Evolutionary conservation across 1,140 invertebrate species (phyloP).

Genomic region (Pinna nobilis): DNA sequence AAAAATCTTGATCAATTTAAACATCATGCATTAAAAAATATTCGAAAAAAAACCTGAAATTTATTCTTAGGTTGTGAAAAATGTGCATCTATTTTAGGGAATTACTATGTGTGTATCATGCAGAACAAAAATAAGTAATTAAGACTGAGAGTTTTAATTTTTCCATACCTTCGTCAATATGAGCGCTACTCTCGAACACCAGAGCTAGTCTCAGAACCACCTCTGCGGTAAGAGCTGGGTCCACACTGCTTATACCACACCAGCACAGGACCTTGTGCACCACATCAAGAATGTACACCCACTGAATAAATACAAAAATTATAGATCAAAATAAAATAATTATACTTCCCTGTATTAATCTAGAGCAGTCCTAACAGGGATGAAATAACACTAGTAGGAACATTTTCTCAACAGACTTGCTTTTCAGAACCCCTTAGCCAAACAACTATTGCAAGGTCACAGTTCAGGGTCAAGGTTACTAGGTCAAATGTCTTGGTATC

Average conservation of each 20-base stretch:
- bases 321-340: not conserved
- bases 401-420: too few species aligned
- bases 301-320: conserved; percentile 55
- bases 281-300: conserved; percentile 72
- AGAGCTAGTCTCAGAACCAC: conserved; percentile 72
- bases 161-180: conserved; percentile 60
- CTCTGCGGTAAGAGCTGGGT: conserved; percentile 71
- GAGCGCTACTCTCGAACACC: conserved; percentile 70
- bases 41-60: too few species aligned
- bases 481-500: too few species aligned
- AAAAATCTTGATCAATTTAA: too few species aligned
- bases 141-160: not conserved
- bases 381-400: too few species aligned
- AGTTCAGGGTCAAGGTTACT: too few species aligned
- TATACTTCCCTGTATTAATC: not conserved
- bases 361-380: not conserved
- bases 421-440: too few species aligned
- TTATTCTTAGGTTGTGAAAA: too few species aligned
- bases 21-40: too few species aligned
- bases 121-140: not conserved
- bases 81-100: too few species aligned
- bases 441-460: too few species aligned
- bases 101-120: not conserved
- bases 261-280: conserved; percentile 70
- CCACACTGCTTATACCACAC: conserved; percentile 71